Evolutionary conservation across 2,797 vertebrate genomes (phyloP), one percentile per base, ranked within the genome.

Genomic region (Coranthus polyacanthus): DNA sequence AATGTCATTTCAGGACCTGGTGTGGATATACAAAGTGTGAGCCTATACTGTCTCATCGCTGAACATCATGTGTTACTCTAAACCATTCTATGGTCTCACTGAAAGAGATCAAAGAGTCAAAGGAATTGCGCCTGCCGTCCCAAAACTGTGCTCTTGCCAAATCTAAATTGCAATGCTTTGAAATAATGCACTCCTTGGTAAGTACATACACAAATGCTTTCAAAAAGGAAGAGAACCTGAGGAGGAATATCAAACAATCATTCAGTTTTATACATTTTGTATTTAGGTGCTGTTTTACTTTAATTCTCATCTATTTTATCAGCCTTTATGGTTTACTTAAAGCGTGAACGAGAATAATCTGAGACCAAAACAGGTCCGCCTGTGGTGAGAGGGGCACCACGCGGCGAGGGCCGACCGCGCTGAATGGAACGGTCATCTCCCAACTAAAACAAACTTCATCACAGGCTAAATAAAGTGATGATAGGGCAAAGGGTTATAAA

Each of bases 361-460:
- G 52, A 76, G 51, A 55, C 52, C 49, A 68, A 75, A 77, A 78
- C 51, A 84, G 81, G 78, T 52, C 72, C 32, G 29, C 63, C 62
- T 77, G 77, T 21, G 64, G 66, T 21, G 20, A 72, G 60, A 47
- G 57, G 43, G 22, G 29, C 56, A 81, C 46, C 44, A 11, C 78
- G 47, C 41, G 11, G 44, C 60, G 54, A 34, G 34, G 47, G 57
- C 68, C 55, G 68, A 84, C 81, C 77, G 16, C 75, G 13, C 20
- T 4, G 67, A 68, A 57, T 49, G 57, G 70, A 69, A 72, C 24
- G 16, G 36, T 68, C 67, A 46, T 54, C 66, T 58, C 44, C 17
- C 29, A 63, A 72, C 71, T 47, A 21, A 81, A 86, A 77, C 79
- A 83, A 72, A 73, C 68, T 72, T 60, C 50, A 67, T 46, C 64